phyloP scores from a whole-genome alignment of 1,140 invertebrate species.

The Aphaenogaster ashmeadi region DNA sequence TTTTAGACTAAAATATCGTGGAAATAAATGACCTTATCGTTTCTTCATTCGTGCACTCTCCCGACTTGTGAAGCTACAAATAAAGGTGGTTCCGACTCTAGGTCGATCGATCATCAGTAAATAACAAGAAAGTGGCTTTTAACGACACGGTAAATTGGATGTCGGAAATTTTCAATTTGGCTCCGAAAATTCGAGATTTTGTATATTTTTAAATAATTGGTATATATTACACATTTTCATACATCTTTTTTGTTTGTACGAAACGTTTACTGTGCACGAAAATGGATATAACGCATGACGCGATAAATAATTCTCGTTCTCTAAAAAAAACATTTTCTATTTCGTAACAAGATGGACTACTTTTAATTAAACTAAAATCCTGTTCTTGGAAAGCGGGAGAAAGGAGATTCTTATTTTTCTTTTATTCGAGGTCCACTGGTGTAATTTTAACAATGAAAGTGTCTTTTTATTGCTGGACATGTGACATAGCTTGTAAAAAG shows the following conservation, averaged over 20 bases:
- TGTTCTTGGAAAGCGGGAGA: background rate
- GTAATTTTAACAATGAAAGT: constrained; percentile 19
- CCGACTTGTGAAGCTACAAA: constrained; percentile 16
- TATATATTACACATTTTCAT: background rate
- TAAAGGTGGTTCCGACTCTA: constrained; percentile 13
- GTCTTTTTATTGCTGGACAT: background rate
- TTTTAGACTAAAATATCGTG: background rate
- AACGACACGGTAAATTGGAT: background rate
- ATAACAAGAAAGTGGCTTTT: constrained; percentile 15
- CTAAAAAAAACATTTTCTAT: background rate
- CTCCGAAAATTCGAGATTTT: background rate
- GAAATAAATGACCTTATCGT: constrained; percentile 18
- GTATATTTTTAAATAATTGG: background rate
- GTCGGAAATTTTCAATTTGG: background rate
- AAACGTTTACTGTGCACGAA: background rate
- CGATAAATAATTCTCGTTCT: background rate
- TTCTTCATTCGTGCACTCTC: constrained; percentile 13
- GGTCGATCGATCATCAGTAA: constrained; percentile 49
- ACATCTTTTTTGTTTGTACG: background rate
- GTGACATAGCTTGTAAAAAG: background rate
- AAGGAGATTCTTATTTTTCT: constrained; percentile 1
- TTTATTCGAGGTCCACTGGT: constrained; percentile 4
- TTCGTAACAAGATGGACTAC: background rate
- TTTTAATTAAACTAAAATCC: constrained; percentile 39
- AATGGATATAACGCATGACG: background rate